phyloP scores from a whole-genome alignment of 1,140 invertebrate genomes.

The Dinothrombium tinctorium region DNA sequence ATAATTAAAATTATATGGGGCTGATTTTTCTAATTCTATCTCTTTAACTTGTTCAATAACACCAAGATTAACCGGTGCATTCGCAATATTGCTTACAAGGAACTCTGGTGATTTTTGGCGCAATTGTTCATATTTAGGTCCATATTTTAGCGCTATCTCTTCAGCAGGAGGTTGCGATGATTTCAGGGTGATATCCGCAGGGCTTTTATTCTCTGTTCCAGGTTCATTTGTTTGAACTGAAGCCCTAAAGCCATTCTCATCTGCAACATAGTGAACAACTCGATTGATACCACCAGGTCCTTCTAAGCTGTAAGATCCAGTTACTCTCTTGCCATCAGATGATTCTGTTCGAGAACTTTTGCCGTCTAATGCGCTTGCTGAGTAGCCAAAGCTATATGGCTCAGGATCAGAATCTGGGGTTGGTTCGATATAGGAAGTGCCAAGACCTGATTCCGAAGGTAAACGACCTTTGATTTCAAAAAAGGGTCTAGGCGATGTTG shows the following conservation, averaged over 20 bases:
- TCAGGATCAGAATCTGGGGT: too few species aligned
- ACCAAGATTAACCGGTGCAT: too few species aligned
- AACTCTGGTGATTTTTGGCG: too few species aligned
- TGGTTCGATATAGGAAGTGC: too few species aligned
- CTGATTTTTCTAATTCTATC: too few species aligned
- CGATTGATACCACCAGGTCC: constrained; percentile 9
- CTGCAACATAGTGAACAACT: constrained; percentile 13
- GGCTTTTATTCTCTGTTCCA: constrained; percentile 11
- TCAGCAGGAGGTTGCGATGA: constrained; percentile 5
- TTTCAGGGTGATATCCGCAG: constrained; percentile 7
- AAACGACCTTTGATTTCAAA: too few species aligned
- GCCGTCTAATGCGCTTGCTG: not conserved
- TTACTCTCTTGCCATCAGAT: constrained; percentile 8
- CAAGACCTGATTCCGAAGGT: too few species aligned
- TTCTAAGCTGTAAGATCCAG: constrained; percentile 6
- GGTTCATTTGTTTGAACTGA: constrained; percentile 16
- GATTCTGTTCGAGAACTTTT: constrained; percentile 3
- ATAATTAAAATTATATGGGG: too few species aligned
- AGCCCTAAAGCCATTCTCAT: constrained; percentile 20
- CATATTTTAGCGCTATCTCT: constrained; percentile 5
- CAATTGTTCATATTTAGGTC: too few species aligned
- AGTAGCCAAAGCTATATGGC: constrained; percentile 1
- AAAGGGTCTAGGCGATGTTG: too few species aligned
- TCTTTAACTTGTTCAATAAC: too few species aligned
- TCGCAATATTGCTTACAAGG: too few species aligned